Percentiles rank a stretch among this genome's conserved stretches.
These are phyloP conservation scores for Stictonetta naevosa DNA, from an alignment of 2,113 vertebrate species.

Conservation along the genomic window DNA sequence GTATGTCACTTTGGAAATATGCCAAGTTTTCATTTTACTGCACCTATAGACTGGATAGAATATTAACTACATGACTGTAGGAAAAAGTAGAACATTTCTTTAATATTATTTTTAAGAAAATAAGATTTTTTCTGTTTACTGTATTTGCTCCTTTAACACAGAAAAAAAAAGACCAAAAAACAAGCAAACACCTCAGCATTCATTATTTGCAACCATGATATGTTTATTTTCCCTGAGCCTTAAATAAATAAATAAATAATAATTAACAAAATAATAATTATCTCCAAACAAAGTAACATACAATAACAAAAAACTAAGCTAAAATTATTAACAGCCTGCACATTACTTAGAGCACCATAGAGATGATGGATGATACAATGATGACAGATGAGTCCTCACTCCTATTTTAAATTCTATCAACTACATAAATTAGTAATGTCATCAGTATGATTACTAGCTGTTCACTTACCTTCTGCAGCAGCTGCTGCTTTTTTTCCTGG, in stretches of 20 bases:
- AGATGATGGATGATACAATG: constrained; percentile 22
- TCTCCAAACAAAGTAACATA: fast-evolving
- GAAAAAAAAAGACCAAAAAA: background rate
- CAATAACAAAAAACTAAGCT: background rate
- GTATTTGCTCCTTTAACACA: background rate
- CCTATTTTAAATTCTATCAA: constrained; percentile 43
- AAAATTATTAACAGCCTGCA: constrained; percentile 14
- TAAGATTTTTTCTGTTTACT: background rate
- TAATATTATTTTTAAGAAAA: background rate
- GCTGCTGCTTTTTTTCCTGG: constrained; percentile 45
- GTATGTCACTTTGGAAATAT: background rate
- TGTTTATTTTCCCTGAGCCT: background rate
- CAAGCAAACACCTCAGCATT: background rate
- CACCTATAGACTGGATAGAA: background rate
- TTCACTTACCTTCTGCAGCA: constrained; percentile 36
- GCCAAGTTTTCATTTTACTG: background rate
- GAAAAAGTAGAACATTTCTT: fast-evolving
- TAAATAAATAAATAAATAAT: background rate
- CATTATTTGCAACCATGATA: background rate
- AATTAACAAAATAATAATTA: background rate
- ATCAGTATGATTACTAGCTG: constrained; percentile 54
- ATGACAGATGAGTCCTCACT: constrained; percentile 48
- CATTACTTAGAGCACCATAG: background rate
- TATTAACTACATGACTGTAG: background rate
- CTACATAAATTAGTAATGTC: constrained; percentile 52